Evolutionary conservation across 2,888 invertebrate genomes (phyloP), one percentile per base, ranked within the genome.

Genomic region (Pammene fasciana): DNA sequence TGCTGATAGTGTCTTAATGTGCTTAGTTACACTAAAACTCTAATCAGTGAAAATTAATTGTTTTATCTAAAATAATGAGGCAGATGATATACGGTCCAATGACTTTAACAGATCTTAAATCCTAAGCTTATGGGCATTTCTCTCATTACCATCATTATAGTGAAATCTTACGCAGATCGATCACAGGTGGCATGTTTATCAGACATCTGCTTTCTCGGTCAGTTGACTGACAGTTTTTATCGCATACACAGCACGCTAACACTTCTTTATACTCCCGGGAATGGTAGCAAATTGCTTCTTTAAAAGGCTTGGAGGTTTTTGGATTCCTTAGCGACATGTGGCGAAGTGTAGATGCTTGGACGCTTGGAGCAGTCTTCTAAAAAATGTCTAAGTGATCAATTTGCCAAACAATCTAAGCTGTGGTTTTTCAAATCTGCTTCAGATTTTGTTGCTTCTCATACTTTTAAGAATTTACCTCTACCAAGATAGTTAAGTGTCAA

Each of bases 81-180:
- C 50, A 54, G 8, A 54, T 50, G 36, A 62, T 62, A 62, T 50
- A 62, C 50, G 61, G 61, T 50, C 61, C 41, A 41, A 41, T 50
- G 16, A 62, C 13, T 41, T 64, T 14, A 57, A 68, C 52, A 18
- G 43, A 50, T 50, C 43, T 36, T 54, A 26, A 62, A 34, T 48
- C 57, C 57, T 38, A 45, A 64, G 36, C 13, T 56, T 43, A 56
- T 36, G 50, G 43, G 8, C 57, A 65, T 55, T 65, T 46, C 46
- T 59, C 41, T 48, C 38, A 54, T 68, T 57, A 57, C 5, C 26
- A 45, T 55, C 54, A 59, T 70, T 70, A 54, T 65, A 41, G 56
- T 46, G 67, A 66, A 61, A 71, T 65, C 43, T 56, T 62, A 62
- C 54, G 18, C 52, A 72, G 66, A 62, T 72, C 61, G 57, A 65